These are phyloP conservation scores for Craniophora ligustri DNA, from an alignment of 2,888 invertebrate genomes.

Conservation along the genomic window DNA sequence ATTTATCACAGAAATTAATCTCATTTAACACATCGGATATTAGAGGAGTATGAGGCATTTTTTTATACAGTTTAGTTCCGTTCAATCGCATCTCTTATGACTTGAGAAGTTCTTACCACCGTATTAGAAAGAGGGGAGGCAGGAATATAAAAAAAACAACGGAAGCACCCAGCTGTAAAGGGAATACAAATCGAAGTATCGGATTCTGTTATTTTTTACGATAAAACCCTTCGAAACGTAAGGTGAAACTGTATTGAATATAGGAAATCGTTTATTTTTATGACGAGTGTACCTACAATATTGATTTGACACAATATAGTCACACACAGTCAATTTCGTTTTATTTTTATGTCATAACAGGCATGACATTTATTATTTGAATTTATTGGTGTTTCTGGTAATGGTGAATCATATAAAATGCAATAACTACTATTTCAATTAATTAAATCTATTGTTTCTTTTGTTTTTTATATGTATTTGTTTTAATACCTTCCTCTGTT, in stretches of 20 bases:
- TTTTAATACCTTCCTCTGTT: no score
- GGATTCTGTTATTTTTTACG: conserved; percentile 55
- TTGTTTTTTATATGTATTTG: no score
- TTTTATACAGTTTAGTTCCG: no score
- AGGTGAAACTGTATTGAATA: conserved; percentile 59
- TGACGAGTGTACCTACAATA: conserved; percentile 46
- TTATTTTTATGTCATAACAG: conserved; percentile 34
- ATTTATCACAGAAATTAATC: no score
- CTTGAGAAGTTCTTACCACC: conserved; percentile 14
- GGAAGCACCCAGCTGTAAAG: conserved; percentile 64
- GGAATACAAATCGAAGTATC: conserved; percentile 75
- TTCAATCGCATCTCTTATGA: conserved; percentile 5
- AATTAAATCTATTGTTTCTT: no score
- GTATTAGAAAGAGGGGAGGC: conserved; percentile 55
- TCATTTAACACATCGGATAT: no score
- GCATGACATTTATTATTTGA: conserved; percentile 12
- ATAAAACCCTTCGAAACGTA: conserved; percentile 49
- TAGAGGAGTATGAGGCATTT: no score
- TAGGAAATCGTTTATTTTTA: conserved; percentile 60
- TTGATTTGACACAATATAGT: conserved; percentile 44
- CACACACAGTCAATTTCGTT: conserved; percentile 23
- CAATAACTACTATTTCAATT: no score
- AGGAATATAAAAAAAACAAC: conserved; percentile 66
- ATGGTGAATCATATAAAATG: no score
- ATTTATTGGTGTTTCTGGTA: no score